Base-by-base conservation (phyloP, 2,113 vertebrate species). In the Labeo catla region DNA sequence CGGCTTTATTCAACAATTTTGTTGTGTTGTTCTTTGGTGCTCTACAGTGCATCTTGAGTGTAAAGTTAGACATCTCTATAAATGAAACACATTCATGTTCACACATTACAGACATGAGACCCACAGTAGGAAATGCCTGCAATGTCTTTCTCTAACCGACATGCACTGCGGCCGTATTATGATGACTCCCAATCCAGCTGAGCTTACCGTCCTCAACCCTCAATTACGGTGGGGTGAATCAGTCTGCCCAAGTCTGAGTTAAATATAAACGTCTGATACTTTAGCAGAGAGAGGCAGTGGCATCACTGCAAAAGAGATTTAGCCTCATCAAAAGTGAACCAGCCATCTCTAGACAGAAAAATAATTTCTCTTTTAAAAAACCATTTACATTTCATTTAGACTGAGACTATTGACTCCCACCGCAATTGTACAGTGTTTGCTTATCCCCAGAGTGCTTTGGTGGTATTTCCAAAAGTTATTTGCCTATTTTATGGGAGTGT, bases 191-290 rank as follows among this genome's bases (percentile, higher is more conserved):
- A 88, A 80, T 86, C 89, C 78, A 85, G 65, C 90, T 82, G 78
- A 92, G 92, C 91, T 94, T 90, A 91, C 88, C 87, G 78, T 87
- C 83, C 45, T 81, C 86, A 90, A 84, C 84, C 88, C 88, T 92
- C 91, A 93, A 92, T 95, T 94, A 93, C 91, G 86, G 70, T 84
- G 9, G 90, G 86, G 86, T 86, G 89, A 84, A 73, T 89, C 50
- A 81, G 90, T 83, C 87, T 90, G 89, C 90, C 88, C 84, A 80
- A 79, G 73, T 91, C 90, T 81, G 89, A 89, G 91, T 92, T 93
- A 92, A 93, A 93, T 91, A 91, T 91, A 90, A 92, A 91, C 43
- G 50, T 80, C 84, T 77, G 61, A 50, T 15, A 47, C 57, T 78
- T 77, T n/a, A 78, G 34, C 34, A 1, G 36, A 77, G 45, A 10